Evolutionary conservation across 2,888 invertebrate species (phyloP).

Genomic region (Pheosia tremula): DNA sequence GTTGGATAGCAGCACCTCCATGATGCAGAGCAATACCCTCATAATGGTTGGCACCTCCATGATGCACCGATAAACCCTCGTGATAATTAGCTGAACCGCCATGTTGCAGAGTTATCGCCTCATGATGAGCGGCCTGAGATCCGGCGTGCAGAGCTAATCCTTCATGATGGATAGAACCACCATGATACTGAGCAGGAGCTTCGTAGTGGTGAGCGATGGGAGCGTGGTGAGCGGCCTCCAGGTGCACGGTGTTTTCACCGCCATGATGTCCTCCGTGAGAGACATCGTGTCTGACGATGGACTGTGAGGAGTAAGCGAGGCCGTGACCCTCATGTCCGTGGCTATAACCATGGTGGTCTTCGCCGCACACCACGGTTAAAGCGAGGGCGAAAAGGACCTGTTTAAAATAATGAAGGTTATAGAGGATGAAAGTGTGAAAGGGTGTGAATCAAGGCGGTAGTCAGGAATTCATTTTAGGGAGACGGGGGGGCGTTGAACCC

Average conservation of each 20-base stretch:
- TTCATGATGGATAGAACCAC: neutral
- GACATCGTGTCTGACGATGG: slow-evolving; percentile 43
- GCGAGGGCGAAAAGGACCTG: slow-evolving; percentile 37
- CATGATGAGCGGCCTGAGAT: slow-evolving; percentile 9
- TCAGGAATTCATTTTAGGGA: no score
- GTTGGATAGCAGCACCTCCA: neutral
- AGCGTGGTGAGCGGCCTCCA: slow-evolving; percentile 29
- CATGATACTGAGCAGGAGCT: slow-evolving; percentile 2
- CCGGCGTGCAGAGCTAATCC: slow-evolving; percentile 8
- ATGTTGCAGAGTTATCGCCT: slow-evolving; percentile 6
- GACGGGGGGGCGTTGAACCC: no score
- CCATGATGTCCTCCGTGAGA: slow-evolving; percentile 21
- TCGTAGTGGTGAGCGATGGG: slow-evolving; percentile 12
- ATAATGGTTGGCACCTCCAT: neutral
- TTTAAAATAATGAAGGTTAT: neutral
- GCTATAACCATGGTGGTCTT: slow-evolving; percentile 40
- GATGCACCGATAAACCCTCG: neutral
- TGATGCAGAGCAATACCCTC: neutral
- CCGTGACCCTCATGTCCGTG: slow-evolving; percentile 42
- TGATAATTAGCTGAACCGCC: neutral
- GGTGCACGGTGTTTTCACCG: slow-evolving; percentile 29
- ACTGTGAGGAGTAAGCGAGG: slow-evolving; percentile 50
- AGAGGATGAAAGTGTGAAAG: no score
- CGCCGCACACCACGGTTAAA: slow-evolving; percentile 44
- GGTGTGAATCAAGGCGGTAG: no score